Conservation (phyloP, 2,113 vertebrate species). For the Aix galericulata region DNA sequence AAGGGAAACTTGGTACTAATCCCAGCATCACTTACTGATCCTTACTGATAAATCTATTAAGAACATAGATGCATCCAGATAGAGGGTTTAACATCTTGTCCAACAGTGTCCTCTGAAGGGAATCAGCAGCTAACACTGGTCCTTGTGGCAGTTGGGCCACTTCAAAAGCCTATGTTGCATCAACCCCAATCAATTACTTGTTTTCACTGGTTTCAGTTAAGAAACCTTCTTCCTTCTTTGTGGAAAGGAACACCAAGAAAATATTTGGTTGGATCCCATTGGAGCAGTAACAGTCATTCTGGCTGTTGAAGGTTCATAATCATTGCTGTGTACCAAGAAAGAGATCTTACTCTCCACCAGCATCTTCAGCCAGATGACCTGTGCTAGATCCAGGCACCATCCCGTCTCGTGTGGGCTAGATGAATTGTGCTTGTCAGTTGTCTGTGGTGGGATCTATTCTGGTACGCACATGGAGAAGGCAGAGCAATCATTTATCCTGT, state of each 20-base stretch:
- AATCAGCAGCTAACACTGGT: neutral
- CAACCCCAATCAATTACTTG: neutral
- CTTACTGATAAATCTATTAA: neutral
- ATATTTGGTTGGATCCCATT: neutral
- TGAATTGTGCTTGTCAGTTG: neutral
- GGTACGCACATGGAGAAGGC: no score
- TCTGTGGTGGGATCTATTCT: neutral
- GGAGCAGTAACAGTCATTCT: neutral
- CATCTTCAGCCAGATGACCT: neutral
- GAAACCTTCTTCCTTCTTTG: neutral
- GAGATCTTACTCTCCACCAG: neutral
- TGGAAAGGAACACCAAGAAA: neutral
- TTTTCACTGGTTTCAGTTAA: neutral
- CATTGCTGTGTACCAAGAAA: fast-evolving
- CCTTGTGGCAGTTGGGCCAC: neutral
- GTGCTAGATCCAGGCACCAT: neutral
- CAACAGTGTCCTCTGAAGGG: neutral
- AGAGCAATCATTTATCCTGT: neutral
- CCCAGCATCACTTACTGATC: neutral
- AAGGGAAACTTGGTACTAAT: neutral
- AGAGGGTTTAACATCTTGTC: neutral
- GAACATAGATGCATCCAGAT: neutral
- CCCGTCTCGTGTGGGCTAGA: neutral
- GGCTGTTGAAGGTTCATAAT: neutral
- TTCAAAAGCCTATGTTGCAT: neutral